These are phyloP conservation scores for Typhlichthys subterraneus DNA, from an alignment of 2,797 vertebrate genomes.

Conservation along the genomic window DNA sequence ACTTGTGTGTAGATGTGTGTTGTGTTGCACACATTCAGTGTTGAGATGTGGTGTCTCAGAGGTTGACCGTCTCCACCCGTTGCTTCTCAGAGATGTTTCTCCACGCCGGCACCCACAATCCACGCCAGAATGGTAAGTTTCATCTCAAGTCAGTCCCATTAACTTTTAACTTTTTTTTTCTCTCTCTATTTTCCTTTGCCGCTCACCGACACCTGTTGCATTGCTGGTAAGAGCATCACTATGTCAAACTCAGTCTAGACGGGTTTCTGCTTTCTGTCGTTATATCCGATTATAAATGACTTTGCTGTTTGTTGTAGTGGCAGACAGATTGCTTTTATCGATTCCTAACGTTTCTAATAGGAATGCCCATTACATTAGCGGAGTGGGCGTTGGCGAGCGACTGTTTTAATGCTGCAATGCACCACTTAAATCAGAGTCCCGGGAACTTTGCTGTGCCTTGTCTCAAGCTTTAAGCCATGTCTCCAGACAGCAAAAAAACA, in stretches of 20 bases:
- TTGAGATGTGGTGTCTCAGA: slow-evolving; percentile 11
- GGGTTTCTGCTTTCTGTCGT: slow-evolving; percentile 25
- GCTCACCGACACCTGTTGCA: slow-evolving; percentile 50
- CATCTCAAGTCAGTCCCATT: slow-evolving; percentile 44
- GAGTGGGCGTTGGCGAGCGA: slow-evolving; percentile 37
- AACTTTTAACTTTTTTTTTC: slow-evolving; percentile 27
- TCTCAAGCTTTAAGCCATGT: slow-evolving; percentile 21
- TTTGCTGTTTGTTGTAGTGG: slow-evolving; percentile 50
- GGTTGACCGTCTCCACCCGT: slow-evolving; percentile 36
- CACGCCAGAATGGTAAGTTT: slow-evolving; percentile 71
- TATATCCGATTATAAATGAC: slow-evolving; percentile 57
- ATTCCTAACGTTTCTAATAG: slow-evolving; percentile 48
- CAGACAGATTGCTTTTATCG: slow-evolving; percentile 48
- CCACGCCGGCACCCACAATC: slow-evolving; percentile 66
- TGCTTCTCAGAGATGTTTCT: slow-evolving; percentile 68
- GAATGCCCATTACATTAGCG: slow-evolving; percentile 64
- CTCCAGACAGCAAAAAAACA: slow-evolving; percentile 25
- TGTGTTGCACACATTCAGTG: not conserved
- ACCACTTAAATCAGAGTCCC: slow-evolving; percentile 36
- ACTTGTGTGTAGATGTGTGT: slow-evolving; percentile 12
- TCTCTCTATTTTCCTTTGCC: slow-evolving; percentile 46
- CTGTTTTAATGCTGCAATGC: slow-evolving; percentile 50
- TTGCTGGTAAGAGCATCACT: slow-evolving; percentile 63
- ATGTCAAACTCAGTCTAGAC: not conserved
- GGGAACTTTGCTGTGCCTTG: slow-evolving; percentile 22